These are phyloP conservation scores for Crypturellus tataupa DNA, from an alignment of 2,797 vertebrate genomes.

Conservation along the genomic window DNA sequence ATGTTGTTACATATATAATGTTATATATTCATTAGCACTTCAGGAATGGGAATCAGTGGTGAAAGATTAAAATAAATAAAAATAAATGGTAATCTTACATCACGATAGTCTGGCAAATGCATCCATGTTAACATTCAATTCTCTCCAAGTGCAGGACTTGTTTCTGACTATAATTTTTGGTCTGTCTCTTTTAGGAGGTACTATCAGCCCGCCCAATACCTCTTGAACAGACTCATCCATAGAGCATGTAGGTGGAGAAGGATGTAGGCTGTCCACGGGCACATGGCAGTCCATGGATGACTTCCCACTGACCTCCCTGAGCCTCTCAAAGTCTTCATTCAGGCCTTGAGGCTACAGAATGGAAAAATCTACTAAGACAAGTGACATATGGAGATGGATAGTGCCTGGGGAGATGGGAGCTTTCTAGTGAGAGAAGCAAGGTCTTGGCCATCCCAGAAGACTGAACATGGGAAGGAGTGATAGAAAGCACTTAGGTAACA, in stretches of 20 bases:
- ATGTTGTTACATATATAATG: background rate
- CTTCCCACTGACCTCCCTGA: background rate
- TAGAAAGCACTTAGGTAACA: background rate
- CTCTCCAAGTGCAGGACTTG: background rate
- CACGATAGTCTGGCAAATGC: background rate
- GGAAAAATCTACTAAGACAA: background rate
- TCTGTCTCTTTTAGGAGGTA: background rate
- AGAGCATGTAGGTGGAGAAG: rapidly evolving
- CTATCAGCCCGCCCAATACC: background rate
- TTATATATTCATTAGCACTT: background rate
- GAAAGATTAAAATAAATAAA: rapidly evolving
- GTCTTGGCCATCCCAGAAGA: background rate
- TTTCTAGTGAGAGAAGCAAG: background rate
- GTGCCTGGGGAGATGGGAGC: background rate
- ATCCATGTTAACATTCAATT: background rate
- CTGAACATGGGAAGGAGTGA: background rate
- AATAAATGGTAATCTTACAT: background rate
- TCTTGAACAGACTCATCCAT: background rate
- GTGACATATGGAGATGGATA: background rate
- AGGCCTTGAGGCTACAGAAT: background rate
- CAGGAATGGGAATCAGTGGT: background rate
- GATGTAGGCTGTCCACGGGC: background rate
- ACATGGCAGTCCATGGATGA: rapidly evolving
- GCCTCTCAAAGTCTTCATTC: background rate
- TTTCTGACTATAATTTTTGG: background rate